Conservation (phyloP, 2,888 invertebrate species). For the Drosophila nr. fundita region DNA sequence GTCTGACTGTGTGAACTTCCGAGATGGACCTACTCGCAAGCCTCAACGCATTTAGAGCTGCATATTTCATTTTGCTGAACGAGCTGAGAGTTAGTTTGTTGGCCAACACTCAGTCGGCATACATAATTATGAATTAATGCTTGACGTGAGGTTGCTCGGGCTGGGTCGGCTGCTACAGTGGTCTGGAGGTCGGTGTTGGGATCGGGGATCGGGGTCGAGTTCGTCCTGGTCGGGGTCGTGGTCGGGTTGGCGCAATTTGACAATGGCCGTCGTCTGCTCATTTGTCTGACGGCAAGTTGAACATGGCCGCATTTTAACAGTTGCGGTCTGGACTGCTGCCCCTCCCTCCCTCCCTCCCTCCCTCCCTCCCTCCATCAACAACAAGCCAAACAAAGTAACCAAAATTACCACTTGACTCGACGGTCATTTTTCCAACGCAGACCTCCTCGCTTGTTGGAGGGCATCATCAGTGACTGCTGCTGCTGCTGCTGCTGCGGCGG, state of each 20-base stretch:
- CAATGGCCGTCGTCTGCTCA: constrained; percentile 67
- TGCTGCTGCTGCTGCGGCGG: constrained; percentile 5
- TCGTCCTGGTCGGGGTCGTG: constrained; percentile 10
- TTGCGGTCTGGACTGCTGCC: constrained; percentile 45
- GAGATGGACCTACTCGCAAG: constrained; percentile 43
- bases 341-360: neutral
- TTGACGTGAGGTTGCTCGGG: constrained; percentile 47
- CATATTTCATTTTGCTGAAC: constrained; percentile 71
- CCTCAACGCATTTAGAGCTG: constrained; percentile 61
- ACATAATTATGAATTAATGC: constrained; percentile 83
- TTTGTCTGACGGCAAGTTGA: constrained; percentile 72
- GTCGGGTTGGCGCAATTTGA: constrained; percentile 60
- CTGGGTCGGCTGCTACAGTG: neutral
- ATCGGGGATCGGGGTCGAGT: constrained; percentile 1
- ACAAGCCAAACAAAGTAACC: constrained; percentile 72
- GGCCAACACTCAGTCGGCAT: constrained; percentile 80
- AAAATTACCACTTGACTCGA: constrained; percentile 78
- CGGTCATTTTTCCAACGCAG: constrained; percentile 59
- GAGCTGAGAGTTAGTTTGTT: constrained; percentile 44
- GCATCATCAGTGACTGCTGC: constrained; percentile 21
- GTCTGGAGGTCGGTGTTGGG: neutral
- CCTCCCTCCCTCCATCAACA: constrained; percentile 4
- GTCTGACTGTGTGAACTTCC: constrained; percentile 52
- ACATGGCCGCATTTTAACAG: constrained; percentile 76
- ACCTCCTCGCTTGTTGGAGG: constrained; percentile 24